Conservation (phyloP, 2,797 vertebrate species). For the Enteromius trimaculatus region DNA sequence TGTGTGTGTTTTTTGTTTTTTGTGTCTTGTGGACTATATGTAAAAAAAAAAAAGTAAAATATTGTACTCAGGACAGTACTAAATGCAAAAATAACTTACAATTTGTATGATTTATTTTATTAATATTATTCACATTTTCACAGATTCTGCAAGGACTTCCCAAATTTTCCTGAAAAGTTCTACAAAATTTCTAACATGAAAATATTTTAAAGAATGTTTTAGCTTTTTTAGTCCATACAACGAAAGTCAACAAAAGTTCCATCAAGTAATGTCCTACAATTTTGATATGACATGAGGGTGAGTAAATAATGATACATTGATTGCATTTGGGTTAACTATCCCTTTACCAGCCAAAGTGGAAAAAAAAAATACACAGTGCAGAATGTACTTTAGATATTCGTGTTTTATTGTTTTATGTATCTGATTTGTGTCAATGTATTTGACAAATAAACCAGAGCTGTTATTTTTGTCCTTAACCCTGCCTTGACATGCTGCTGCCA, state of each 20-base stretch:
- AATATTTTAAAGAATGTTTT: no score
- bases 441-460: not conserved
- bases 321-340: not conserved
- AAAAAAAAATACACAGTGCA: not conserved
- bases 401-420: not conserved
- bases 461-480: slow-evolving; percentile 11
- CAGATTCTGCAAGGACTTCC: no score
- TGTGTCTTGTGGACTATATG: no score
- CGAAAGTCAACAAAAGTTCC: not conserved
- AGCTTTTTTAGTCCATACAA: no score
- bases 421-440: not conserved
- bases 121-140: no score
- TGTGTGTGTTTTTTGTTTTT: no score
- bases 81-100: no score
- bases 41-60: no score
- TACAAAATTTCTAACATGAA: no score
- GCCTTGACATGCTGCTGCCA: not conserved
- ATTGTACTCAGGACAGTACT: no score
- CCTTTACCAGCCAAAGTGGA: not conserved
- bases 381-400: not conserved
- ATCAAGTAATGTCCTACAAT: not conserved
- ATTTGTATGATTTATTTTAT: no score
- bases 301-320: not conserved
- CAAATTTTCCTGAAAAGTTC: no score
- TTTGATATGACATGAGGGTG: not conserved